phyloP scores from a whole-genome alignment of 2,113 vertebrate species.

The Vireo altiloquus region DNA sequence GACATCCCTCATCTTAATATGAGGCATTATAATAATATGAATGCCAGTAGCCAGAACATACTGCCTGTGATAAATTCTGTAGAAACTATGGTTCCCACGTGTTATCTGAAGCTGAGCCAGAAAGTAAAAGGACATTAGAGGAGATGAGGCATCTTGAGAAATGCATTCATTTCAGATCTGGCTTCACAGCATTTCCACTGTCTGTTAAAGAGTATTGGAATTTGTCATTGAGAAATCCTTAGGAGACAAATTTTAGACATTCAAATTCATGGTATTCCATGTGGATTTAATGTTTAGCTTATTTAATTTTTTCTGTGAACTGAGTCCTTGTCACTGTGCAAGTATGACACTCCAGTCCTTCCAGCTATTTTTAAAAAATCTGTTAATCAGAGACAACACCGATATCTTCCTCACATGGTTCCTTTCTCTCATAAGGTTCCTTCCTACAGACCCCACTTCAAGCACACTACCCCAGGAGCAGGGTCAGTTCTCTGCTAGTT shows the following conservation, averaged over 20 bases:
- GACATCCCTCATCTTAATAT: background rate
- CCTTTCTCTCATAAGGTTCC: background rate
- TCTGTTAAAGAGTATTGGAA: background rate
- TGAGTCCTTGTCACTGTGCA: background rate
- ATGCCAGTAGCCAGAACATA: background rate
- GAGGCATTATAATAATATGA: background rate
- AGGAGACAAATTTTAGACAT: background rate
- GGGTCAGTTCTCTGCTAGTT: background rate
- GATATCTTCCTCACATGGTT: rapidly evolving
- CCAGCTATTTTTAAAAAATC: background rate
- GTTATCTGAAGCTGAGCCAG: background rate
- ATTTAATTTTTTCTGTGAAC: background rate
- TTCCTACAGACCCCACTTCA: background rate
- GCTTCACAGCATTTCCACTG: background rate
- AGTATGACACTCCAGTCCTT: background rate
- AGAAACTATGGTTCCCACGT: background rate
- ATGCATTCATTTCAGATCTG: background rate
- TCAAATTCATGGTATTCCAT: background rate
- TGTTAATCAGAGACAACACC: background rate
- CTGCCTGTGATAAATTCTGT: background rate
- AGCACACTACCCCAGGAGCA: background rate
- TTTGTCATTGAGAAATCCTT: background rate
- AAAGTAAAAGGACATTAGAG: background rate
- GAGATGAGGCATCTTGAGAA: background rate
- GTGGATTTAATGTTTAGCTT: background rate